Evolutionary conservation across 2,888 invertebrate genomes (phyloP), one percentile per base, ranked within the genome.

Genomic region (Brachylomia viminalis): DNA sequence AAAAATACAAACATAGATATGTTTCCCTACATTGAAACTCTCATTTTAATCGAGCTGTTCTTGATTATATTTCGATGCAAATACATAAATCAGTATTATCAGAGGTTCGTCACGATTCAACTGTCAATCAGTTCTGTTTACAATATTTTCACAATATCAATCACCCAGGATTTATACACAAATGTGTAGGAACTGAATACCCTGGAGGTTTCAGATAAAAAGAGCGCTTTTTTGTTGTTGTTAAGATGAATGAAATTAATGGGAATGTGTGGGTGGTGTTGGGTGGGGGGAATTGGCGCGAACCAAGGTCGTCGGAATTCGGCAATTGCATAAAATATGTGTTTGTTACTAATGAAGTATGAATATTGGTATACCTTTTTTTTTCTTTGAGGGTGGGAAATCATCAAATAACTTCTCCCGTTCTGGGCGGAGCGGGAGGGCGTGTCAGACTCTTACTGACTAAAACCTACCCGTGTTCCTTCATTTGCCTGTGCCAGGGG

Each of bases 71-170:
- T 84, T 68, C 62, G 49, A 75, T 77, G 79, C 62, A 82, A 84
- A 82, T 67, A 64, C 84, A 87, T 87, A 87, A 84, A 86, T 86
- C 84, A 82, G 69, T 67, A 68, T 80, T 85, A 83, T 72, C 77
- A 38, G 64, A 13, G 66, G 52, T 72, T 75, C 77, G 81, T 86
- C 80, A 82, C 75, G 84, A 83, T 77, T 77, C 83, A 78, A 33
- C 77, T 86, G 88, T 86, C 87, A 87, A 84, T 87, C 83, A 79
- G 64, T 47, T 69, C n/a, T 75, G 67, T 86, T 87, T 82, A 79
- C 84, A 87, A 87, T 87, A 84, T 71, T 71, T 45, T 69, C 66
- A 82, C 72, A 75, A 72, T 72, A 85, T 86, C 87, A 85, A 87
- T 86, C 86, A 85, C 75, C 56, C 65, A 45, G 79, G 73, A 76